Conservation (phyloP, 2,888 invertebrate species). For the Cheilosia vernalis region DNA sequence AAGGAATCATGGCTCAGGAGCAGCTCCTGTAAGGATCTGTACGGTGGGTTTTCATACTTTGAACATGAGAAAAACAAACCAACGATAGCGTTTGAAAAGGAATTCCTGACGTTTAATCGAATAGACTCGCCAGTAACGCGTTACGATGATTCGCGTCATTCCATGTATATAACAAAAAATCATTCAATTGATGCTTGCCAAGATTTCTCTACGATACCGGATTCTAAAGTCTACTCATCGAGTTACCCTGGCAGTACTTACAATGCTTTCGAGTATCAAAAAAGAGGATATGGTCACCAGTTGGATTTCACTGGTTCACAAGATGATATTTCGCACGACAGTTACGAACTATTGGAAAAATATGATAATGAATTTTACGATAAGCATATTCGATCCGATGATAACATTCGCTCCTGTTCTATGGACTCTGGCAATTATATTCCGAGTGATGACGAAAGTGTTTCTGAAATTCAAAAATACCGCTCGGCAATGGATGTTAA, state of each 20-base stretch:
- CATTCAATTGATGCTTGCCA: conserved; percentile 88
- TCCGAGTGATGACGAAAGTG: conserved; percentile 89
- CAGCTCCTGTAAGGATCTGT: conserved; percentile 92
- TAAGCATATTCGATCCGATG: conserved; percentile 82
- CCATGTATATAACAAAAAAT: conserved; percentile 86
- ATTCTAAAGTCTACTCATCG: conserved; percentile 92
- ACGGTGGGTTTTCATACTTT: conserved; percentile 88
- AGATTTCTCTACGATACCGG: conserved; percentile 85
- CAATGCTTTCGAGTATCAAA: conserved; percentile 84
- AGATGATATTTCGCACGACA: conserved; percentile 94
- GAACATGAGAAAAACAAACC: conserved; percentile 84
- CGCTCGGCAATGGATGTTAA: conserved; percentile 86
- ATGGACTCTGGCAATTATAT: conserved; percentile 91
- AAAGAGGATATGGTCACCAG: conserved; percentile 85
- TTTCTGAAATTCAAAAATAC: conserved; percentile 85
- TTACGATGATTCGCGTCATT: conserved; percentile 88
- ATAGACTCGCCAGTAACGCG: conserved; percentile 89
- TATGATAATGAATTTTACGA: conserved; percentile 84
- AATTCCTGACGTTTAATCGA: conserved; percentile 83
- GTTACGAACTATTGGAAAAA: conserved; percentile 92
- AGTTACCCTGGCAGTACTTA: conserved; percentile 93
- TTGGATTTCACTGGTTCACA: conserved; percentile 87
- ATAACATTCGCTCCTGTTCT: conserved; percentile 88
- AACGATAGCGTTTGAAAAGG: conserved; percentile 83
- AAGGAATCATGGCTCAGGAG: conserved; percentile 89